phyloP scores from a whole-genome alignment of 2,888 invertebrate genomes.

The Uloborus plumipes region DNA sequence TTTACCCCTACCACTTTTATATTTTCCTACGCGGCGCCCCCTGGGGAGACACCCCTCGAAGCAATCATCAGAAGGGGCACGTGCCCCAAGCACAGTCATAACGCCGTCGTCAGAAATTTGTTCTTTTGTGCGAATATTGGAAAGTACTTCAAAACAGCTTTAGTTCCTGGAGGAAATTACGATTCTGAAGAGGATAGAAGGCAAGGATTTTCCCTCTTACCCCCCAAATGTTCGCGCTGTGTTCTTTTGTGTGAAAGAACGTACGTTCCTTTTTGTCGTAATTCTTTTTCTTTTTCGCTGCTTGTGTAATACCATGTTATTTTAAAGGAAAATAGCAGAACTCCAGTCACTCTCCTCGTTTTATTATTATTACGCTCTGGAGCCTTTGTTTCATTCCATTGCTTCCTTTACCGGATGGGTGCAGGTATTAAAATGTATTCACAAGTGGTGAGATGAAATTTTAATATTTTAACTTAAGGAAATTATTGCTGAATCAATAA shows the following conservation, averaged over 20 bases:
- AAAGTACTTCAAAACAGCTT: slow-evolving; percentile 64
- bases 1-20: slow-evolving; percentile 45
- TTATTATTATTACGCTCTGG: too few relatives aligned
- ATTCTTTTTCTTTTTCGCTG: slow-evolving; percentile 8
- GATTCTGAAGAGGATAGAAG: slow-evolving; percentile 54
- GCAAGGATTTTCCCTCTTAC: slow-evolving; percentile 23
- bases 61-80: slow-evolving; percentile 49
- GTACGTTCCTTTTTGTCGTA: slow-evolving; percentile 13
- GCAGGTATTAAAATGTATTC: too few relatives aligned
- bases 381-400: too few relatives aligned
- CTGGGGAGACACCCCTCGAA: slow-evolving; percentile 6
- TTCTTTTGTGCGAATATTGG: slow-evolving; percentile 64
- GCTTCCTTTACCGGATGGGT: too few relatives aligned
- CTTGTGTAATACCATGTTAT: slow-evolving; percentile 34
- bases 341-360: neutral
- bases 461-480: too few relatives aligned
- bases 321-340: slow-evolving; percentile 26
- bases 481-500: too few relatives aligned
- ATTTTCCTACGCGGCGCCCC: slow-evolving; percentile 22
- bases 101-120: slow-evolving; percentile 52
- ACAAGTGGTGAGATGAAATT: too few relatives aligned
- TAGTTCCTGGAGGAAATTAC: slow-evolving; percentile 59
- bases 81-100: slow-evolving; percentile 41
- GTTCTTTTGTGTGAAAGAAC: slow-evolving; percentile 30
- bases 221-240: slow-evolving; percentile 7